Conservation (phyloP, 2,113 vertebrate genomes). For the Zosterops hypoxanthus region DNA sequence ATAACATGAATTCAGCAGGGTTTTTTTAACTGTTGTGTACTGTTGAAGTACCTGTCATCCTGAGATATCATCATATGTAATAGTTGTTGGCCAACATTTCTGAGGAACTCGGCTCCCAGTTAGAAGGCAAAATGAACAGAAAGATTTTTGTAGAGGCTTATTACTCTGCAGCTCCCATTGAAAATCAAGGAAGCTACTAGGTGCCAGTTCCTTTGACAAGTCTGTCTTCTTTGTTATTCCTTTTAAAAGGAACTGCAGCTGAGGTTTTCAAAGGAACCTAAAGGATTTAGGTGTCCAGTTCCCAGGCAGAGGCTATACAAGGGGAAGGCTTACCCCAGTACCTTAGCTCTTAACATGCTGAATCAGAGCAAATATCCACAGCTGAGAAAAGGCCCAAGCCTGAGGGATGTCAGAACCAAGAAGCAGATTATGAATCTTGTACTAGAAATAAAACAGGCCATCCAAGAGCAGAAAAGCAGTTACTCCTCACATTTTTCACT, state of each 20-base stretch:
- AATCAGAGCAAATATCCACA: not conserved
- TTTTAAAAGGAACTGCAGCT: not conserved
- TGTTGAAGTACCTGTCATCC: not conserved
- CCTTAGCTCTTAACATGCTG: not conserved
- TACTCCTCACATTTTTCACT: not conserved
- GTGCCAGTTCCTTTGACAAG: not conserved
- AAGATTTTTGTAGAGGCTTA: not conserved
- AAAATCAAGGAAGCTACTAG: not conserved
- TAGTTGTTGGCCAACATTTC: not conserved
- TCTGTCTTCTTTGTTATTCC: not conserved
- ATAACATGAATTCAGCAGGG: not conserved
- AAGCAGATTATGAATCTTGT: rapidly evolving
- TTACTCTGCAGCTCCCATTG: not conserved
- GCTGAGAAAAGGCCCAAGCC: not conserved
- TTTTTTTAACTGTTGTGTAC: not conserved
- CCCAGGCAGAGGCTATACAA: not conserved
- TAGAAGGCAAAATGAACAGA: not conserved
- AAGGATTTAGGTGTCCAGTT: not conserved
- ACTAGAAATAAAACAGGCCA: not conserved
- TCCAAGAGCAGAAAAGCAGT: not conserved
- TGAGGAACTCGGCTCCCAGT: not conserved
- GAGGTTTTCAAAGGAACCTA: not conserved
- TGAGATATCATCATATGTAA: not conserved
- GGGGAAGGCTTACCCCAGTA: not conserved
- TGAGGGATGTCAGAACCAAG: not conserved